Conservation (phyloP, 2,797 vertebrate species). For the Pelochelys cantorii region DNA sequence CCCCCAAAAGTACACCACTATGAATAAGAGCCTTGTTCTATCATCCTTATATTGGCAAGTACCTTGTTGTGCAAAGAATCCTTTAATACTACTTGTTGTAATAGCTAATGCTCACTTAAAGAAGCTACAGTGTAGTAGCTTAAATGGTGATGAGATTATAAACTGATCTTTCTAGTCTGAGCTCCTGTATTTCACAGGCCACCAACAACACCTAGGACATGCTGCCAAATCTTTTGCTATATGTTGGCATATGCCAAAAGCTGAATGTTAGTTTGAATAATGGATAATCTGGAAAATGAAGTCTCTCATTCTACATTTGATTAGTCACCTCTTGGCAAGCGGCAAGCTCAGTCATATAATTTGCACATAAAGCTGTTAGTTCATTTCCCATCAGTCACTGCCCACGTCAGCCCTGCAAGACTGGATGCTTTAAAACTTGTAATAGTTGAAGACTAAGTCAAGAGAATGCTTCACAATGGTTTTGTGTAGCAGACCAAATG, state of each 20-base stretch:
- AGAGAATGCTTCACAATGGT: fast-evolving
- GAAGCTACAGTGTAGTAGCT: neutral
- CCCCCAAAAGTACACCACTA: neutral
- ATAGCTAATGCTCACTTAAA: neutral
- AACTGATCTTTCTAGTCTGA: neutral
- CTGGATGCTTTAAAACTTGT: neutral
- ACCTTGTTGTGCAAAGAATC: neutral
- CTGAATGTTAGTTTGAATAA: neutral
- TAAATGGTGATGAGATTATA: neutral
- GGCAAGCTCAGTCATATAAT: neutral
- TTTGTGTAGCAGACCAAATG: neutral
- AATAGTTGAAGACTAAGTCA: neutral
- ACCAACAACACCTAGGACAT: no score
- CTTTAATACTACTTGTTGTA: neutral
- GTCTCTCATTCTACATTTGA: neutral
- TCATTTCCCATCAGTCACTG: neutral
- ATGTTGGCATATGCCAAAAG: neutral
- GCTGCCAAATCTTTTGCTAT: neutral
- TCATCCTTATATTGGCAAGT: neutral
- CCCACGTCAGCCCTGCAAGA: neutral
- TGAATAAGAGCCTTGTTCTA: neutral
- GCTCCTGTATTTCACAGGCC: no score
- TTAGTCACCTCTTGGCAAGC: neutral
- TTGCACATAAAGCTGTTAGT: neutral
- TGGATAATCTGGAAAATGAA: neutral